Base-by-base conservation (phyloP, 2,888 invertebrate genomes). In the Eudemis profundana region DNA sequence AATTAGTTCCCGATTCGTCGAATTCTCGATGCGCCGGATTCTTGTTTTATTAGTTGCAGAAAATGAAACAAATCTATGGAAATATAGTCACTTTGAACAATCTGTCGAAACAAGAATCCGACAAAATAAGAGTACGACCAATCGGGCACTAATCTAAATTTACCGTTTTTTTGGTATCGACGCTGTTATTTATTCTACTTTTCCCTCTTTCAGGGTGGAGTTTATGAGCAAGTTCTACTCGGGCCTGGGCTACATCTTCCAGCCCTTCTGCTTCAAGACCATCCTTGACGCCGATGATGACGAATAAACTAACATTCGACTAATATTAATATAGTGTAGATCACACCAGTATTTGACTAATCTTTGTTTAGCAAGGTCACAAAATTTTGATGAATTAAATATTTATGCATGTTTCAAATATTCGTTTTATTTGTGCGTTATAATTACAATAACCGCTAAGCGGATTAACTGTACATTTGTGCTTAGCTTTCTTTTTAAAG, bases 191-290 rank as follows among this genome's bases (percentile, higher is more conserved):
- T 15, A 15, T 19, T 51, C 7, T 38, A n/a, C 12, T 21, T 15
- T 8, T 23, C 5, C 29, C n/a, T 70, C 33, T 79, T 80, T 61
- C 79, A 97, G 97, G 97, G 98, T 98, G 78, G 98, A 98, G 88
- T 99, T 99, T 93, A 98, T 99, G 94, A 98, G 97, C 89, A 98
- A 98, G 88, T 98, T 98, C 92, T 98, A 97, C 85, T 85, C 93
- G 17, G 98, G 98, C 68, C 90, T 94, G 72, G 98, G 98, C 7
- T 95, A 97, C 86, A 89, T 94, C 69, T 98, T 98, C 93, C 93
- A 94, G 78, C 97, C 98, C 1, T 98, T 97, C 93, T 95, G 95
- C 78, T 97, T 97, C 91, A 96, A 96, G 80, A 89, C 92, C n/a
- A 94, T 96, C 75, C 89, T 96, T 73, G 94, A 94, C 69, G 88